phyloP scores from a whole-genome alignment of 2,113 vertebrate species.

The Neogobius melanostomus region DNA sequence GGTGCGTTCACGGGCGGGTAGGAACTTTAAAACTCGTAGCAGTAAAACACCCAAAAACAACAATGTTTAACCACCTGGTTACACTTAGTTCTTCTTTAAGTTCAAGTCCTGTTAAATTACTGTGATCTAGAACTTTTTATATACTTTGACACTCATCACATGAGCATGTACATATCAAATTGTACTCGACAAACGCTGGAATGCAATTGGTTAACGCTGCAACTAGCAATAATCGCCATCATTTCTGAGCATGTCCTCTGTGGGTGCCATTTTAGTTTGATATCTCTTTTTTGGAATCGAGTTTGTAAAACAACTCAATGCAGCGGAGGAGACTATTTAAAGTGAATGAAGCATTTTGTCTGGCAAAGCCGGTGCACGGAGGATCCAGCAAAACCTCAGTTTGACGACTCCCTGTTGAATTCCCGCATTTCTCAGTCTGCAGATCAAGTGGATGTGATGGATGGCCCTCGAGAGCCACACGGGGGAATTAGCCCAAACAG shows the following conservation, averaged over 20 bases:
- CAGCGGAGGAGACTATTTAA: constrained; percentile 16
- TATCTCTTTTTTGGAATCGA: neutral
- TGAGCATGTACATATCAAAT: too few relatives aligned
- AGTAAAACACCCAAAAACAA: too few relatives aligned
- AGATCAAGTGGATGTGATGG: constrained; percentile 55
- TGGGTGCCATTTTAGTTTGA: neutral
- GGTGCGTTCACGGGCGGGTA: too few relatives aligned
- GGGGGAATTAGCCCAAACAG: constrained; percentile 62
- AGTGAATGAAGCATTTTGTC: constrained; percentile 23
- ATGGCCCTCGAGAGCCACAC: constrained; percentile 50
- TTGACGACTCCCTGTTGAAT: constrained; percentile 36
- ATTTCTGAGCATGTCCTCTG: neutral
- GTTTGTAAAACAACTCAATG: neutral
- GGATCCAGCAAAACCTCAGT: constrained; percentile 34
- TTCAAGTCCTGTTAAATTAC: too few relatives aligned
- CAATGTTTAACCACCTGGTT: too few relatives aligned
- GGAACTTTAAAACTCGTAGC: too few relatives aligned
- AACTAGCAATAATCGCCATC: neutral
- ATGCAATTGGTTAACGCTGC: too few relatives aligned
- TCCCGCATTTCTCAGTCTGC: constrained; percentile 56
- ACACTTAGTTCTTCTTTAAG: too few relatives aligned
- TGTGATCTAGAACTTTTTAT: too few relatives aligned
- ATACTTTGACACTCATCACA: too few relatives aligned
- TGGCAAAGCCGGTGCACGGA: constrained; percentile 21
- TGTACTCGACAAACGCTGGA: too few relatives aligned